phyloP scores from a whole-genome alignment of 2,888 invertebrate genomes.

The Anthophora plumipes region DNA sequence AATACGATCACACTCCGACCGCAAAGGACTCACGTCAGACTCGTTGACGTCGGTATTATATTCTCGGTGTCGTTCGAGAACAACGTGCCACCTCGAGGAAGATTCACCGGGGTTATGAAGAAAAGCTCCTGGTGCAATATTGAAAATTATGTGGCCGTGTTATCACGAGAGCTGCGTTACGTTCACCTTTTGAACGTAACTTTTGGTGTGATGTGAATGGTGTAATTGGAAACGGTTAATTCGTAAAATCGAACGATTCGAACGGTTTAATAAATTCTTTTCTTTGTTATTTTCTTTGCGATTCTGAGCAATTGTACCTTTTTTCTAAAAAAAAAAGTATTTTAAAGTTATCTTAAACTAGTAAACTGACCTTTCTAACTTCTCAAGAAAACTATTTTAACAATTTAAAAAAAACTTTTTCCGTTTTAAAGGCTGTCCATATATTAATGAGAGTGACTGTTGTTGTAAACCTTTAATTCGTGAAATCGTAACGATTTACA shows the following conservation, averaged over 20 bases:
- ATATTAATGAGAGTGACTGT: background rate
- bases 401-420: too few species aligned
- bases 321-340: too few species aligned
- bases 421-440: too few species aligned
- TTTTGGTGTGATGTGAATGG: too few species aligned
- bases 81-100: conserved; percentile 13
- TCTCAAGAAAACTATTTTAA: too few species aligned
- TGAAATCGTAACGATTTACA: background rate
- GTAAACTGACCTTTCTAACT: too few species aligned
- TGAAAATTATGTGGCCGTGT: conserved; percentile 71
- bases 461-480: background rate
- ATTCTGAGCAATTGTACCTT: too few species aligned
- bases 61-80: conserved; percentile 57
- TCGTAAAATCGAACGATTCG: too few species aligned
- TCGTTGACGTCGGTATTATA: conserved; percentile 73
- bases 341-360: too few species aligned
- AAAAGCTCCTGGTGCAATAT: conserved; percentile 53
- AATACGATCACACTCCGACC: conserved; percentile 74
- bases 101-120: conserved; percentile 34
- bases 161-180: conserved; percentile 23
- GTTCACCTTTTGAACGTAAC: background rate
- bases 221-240: too few species aligned
- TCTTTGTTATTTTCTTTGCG: too few species aligned
- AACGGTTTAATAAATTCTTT: too few species aligned
- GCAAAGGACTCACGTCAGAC: conserved; percentile 73